Base-by-base conservation (phyloP, 2,113 vertebrate species). In the Apistogramma diplotaenia region DNA sequence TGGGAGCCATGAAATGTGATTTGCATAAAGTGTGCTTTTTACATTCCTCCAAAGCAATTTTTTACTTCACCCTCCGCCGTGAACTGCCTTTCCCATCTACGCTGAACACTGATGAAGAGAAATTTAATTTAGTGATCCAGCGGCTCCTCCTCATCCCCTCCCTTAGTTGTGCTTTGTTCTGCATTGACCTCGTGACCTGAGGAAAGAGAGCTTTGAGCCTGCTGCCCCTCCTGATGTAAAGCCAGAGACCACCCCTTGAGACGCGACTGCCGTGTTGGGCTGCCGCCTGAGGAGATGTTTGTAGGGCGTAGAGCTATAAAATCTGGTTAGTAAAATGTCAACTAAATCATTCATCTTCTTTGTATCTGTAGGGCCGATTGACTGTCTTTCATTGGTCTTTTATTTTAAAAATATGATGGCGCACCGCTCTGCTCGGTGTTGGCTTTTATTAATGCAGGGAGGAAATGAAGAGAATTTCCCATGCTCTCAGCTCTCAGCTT, bases 111-210 rank as follows among this genome's bases (percentile, higher is more conserved):
- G 81, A 79, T 74, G 49, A 84, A 90, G 82, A 84, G 65, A 79
- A 74, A 76, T 91, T 93, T 92, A 86, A 94, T 94, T 90, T 90
- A 90, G 89, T 91, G 72, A 80, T 78, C 61, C 59, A 19, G 6
- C 23, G 18, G 67, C 73, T 57, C 78, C 73, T 70, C 53, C 65
- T 11, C 9, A 37, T 27, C 43, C 27, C 89, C 29, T 35, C 74
- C 58, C 57, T 75, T 88, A 19, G 27, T 43, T 78, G 49, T 49
- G 37, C 33, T 75, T 90, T 92, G 46, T 86, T 87, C 79, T 89
- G 16, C 33, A 55, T 65, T 87, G 90, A 93, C 94, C 93, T 87
- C 61, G 11, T 90, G 92, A 93, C 93, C 91, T 40, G 11, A 76
- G 59, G 74, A 60, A 70, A 78, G 73, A 21, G n/a, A 81, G 33